Percentiles rank a stretch among this genome's conserved stretches.
phyloP scores from a whole-genome alignment of 2,888 invertebrate species.

The Tetropium fuscum region DNA sequence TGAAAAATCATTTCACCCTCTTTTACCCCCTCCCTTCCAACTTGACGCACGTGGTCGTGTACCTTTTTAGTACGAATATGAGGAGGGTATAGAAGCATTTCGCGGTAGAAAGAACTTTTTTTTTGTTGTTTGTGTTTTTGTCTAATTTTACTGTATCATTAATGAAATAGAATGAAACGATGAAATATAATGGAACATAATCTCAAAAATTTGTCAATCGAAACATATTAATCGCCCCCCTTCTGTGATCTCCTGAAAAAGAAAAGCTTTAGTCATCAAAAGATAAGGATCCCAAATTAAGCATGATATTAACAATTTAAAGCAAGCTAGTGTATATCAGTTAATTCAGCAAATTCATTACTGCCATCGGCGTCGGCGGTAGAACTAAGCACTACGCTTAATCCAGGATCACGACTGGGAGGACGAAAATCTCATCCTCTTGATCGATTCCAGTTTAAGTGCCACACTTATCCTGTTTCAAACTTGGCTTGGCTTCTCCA shows the following conservation, averaged over 20 bases:
- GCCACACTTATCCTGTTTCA: conserved; percentile 29
- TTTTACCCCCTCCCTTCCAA: too few relatives aligned
- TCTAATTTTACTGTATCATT: too few relatives aligned
- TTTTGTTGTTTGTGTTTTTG: too few relatives aligned
- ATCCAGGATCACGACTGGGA: conserved; percentile 28
- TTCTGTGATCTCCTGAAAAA: conserved; percentile 6
- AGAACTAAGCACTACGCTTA: conserved; percentile 27
- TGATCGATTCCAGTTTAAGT: conserved; percentile 33
- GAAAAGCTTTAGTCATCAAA: conserved; percentile 37
- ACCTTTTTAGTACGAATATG: too few relatives aligned
- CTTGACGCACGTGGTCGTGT: too few relatives aligned
- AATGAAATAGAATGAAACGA: too few relatives aligned
- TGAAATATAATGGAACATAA: too few relatives aligned
- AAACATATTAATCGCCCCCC: neutral
- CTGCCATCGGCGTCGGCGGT: conserved; percentile 33
- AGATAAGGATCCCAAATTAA: conserved; percentile 44
- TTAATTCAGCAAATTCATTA: conserved; percentile 47
- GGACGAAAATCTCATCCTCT: conserved; percentile 24
- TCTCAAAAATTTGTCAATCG: conserved; percentile 13
- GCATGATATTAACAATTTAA: conserved; percentile 39
- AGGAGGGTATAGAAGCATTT: too few relatives aligned
- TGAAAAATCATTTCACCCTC: too few relatives aligned
- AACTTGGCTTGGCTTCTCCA: conserved; percentile 21
- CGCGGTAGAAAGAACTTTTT: too few relatives aligned
- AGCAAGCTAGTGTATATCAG: conserved; percentile 37